phyloP scores from a whole-genome alignment of 1,140 invertebrate genomes.

The Drosophila quadrilineata region DNA sequence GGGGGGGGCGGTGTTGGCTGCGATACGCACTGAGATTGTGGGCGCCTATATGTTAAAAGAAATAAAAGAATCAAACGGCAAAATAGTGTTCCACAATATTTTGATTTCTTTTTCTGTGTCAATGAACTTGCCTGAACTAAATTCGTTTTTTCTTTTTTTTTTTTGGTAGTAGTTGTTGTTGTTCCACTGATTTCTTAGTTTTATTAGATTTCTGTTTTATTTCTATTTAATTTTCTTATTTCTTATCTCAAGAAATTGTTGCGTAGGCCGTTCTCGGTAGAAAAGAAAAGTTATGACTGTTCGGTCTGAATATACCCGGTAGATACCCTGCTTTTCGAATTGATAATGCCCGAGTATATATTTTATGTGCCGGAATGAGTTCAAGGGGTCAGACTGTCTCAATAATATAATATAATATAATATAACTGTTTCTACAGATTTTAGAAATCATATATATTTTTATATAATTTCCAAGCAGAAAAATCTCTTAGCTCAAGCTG shows the following conservation, averaged over 20 bases:
- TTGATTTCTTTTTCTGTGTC: constrained; percentile 76
- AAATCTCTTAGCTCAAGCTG: too few relatives aligned
- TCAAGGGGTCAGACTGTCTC: constrained; percentile 17
- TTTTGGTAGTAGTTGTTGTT: constrained; percentile 41
- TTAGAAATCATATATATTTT: constrained; percentile 1
- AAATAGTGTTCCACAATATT: constrained; percentile 53
- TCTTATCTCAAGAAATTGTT: constrained; percentile 48
- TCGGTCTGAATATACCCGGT: background rate
- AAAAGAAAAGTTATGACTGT: constrained; percentile 69
- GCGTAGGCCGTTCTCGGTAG: constrained; percentile 58
- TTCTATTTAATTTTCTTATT: constrained; percentile 24
- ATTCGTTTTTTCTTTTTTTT: constrained; percentile 57
- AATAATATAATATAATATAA: background rate
- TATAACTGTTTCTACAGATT: too few relatives aligned
- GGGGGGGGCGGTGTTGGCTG: constrained; percentile 2
- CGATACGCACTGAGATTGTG: constrained; percentile 26
- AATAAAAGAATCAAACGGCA: constrained; percentile 25
- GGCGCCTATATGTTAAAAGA: constrained; percentile 29
- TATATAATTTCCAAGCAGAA: too few relatives aligned
- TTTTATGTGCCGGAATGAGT: constrained; percentile 13
- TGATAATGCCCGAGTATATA: constrained; percentile 16
- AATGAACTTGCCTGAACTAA: constrained; percentile 73
- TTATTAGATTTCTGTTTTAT: constrained; percentile 47
- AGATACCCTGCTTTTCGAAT: background rate
- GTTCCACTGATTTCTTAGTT: constrained; percentile 34